Base-by-base conservation (phyloP, 2,888 invertebrate genomes). In the Allolobophora icterica region DNA sequence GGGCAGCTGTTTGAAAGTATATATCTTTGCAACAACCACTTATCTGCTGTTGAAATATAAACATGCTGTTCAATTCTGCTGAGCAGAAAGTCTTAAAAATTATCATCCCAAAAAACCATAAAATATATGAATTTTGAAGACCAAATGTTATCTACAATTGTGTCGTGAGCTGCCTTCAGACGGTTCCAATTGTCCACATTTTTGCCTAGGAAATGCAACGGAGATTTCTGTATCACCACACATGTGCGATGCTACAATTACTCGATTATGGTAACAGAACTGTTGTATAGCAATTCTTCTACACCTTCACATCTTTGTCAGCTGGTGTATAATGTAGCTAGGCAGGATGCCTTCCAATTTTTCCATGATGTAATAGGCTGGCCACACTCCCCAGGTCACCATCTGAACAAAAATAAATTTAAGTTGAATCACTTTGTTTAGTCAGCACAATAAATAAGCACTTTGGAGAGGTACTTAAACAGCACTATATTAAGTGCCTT, bases 271-370 rank as follows among this genome's bases (percentile, higher is more conserved):
- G 38, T n/a, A 45, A 83, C 38, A 52, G 33, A 84, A 58, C n/a
- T 33, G 40, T 19, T 33, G 40, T 19, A 71, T 90, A 30, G 24
- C 24, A 42, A 45, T 38, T 8, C 35, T 83, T 35, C 89, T 89
- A 34, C 35, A 33, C 38, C 94, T 94, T 71, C 71, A 96, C 91
- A 96, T 95, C 91, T 95, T 94, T 38, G 96, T 96, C 91, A 96
- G 93, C 92, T 96, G 97, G 94, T 97, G 97, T 92, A 98, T 95
- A 93, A 98, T 96, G 96, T 97, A 97, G 92, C 97, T 97, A 84
- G 98, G 98, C 95, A 98, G 96, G 93, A 98, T 96, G 91, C 97
- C 97, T 95, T 98, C 98, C 92, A 98, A 94, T 95, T 97, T 97
- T 94, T 98, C 98, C 94, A 97, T 96, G 92, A 98, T 95, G 95